Conservation (phyloP, 2,888 invertebrate genomes). For the Cancer borealis region DNA sequence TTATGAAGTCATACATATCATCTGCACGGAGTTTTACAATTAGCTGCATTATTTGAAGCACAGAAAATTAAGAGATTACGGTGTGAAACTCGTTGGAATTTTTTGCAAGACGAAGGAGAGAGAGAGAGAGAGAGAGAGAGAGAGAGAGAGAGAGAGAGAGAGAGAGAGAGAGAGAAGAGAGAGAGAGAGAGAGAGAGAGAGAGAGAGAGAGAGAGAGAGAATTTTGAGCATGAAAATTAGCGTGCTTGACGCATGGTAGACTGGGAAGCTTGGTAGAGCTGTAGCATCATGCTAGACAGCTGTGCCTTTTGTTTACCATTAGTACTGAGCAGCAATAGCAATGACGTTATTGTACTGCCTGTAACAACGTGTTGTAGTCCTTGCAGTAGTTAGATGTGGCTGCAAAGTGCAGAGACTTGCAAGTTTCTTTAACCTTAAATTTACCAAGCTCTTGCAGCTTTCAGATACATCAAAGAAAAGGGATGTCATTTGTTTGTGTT, state of each 20-base stretch:
- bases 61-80: too few species aligned
- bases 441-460: background rate
- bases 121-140: too few species aligned
- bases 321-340: background rate
- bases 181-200: conserved; percentile 25
- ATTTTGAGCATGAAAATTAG: background rate
- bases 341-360: background rate
- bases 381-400: background rate
- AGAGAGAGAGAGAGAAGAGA: too few species aligned
- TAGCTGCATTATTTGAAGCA: too few species aligned
- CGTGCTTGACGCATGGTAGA: background rate
- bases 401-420: background rate
- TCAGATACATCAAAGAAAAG: background rate
- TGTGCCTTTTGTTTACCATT: background rate
- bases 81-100: too few species aligned
- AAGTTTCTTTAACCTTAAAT: background rate
- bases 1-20: background rate
- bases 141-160: too few species aligned
- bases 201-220: background rate
- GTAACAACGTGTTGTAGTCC: background rate
- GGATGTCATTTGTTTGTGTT: too few species aligned
- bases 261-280: background rate
- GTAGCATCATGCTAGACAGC: background rate
- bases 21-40: background rate
- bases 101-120: too few species aligned